Base-by-base conservation (phyloP, 1,140 invertebrate genomes). In the Melanaphis sacchari region DNA sequence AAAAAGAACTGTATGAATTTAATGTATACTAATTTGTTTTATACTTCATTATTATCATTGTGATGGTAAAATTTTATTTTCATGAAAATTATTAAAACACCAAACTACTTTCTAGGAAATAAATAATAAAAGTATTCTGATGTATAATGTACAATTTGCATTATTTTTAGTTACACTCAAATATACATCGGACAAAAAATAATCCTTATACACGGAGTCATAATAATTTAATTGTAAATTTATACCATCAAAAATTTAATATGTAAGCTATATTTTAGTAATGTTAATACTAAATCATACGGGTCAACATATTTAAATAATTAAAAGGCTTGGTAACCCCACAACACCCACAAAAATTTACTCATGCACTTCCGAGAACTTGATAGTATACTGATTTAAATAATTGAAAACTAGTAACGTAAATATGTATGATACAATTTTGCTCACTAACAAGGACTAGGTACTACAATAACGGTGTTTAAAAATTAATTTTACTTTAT, bases 271-370 rank as follows among this genome's bases (percentile, higher is more conserved):
- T 49, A 49, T 88, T 49, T 49, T 49, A 36, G n/a, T 88, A 52
- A 88, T 46, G n/a, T 49, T 46, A 36, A 88, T 7, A 49, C 31
- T 88, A 88, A 49, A 88, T 88, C 43, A 36, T 22, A 88, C 18
- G n/a, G 43, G 85, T 88, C n/a, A 36, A 36, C 18, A 88, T 87
- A 43, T 87, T 46, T 87, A 46, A 87, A 88, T 88, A 88, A 88
- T 88, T 88, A 52, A 88, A 88, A 22, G 18, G 7, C n/a, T 43
- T 24, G 21, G 43, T 18, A 36, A 38, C 43, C 84, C 82, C 3
- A 49, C 7, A 49, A 21, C n/a, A 38, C 76, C 36, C 26, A 41
- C 41, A n/a, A 46, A 31, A 87, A 88, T 88, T 24, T 88, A 88
- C 43, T 49, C n/a, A 49, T 11, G 85, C 36, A 38, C 46, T 87